phyloP scores from a whole-genome alignment of 2,888 invertebrate species.

The Drosophila ochracea region DNA sequence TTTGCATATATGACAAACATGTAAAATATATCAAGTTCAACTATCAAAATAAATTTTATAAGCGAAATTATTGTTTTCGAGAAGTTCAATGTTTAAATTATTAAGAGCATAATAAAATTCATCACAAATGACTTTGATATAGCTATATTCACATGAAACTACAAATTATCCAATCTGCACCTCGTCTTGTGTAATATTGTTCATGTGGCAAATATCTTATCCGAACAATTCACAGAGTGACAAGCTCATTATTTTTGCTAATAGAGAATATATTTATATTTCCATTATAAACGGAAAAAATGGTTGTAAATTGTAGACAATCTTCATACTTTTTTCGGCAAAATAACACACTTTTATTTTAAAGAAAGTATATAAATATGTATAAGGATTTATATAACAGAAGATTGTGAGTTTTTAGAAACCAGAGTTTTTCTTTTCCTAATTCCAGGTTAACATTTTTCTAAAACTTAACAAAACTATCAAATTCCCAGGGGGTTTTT shows the following conservation, averaged over 20 bases:
- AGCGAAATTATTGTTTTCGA: background rate
- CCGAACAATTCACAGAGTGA: background rate
- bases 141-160: background rate
- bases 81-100: background rate
- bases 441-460: no score
- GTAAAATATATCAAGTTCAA: background rate
- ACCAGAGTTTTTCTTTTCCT: no score
- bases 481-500: no score
- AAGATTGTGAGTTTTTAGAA: no score
- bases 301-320: background rate
- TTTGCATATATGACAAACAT: background rate
- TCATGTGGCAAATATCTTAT: background rate
- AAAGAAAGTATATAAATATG: no score
- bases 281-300: background rate
- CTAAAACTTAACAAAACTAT: no score
- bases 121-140: background rate
- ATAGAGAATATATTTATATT: background rate
- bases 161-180: background rate
- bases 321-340: background rate
- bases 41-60: background rate
- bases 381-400: no score
- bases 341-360: background rate
- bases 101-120: background rate
- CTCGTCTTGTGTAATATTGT: background rate
- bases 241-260: background rate